Conservation (phyloP, 2,113 vertebrate species). For the Spilogale gracilis region DNA sequence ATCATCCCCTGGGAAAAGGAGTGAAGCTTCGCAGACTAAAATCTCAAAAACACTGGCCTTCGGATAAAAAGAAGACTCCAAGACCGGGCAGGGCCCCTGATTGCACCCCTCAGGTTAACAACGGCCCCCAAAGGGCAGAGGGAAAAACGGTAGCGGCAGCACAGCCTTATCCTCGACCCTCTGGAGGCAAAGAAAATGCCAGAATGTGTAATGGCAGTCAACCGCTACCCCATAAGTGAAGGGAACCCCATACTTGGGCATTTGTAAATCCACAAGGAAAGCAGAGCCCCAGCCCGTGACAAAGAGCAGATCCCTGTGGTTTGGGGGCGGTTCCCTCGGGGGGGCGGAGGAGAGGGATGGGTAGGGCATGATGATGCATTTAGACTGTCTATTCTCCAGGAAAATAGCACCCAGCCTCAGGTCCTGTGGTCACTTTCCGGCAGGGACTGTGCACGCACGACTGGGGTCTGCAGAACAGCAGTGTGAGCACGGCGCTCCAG, state of each 20-base stretch:
- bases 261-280: not conserved
- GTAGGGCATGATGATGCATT: rapidly evolving
- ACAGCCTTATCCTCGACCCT: not conserved
- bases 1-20: not conserved
- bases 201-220: not conserved
- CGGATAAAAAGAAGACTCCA: rapidly evolving
- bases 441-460: rapidly evolving
- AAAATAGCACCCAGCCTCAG: rapidly evolving
- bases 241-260: rapidly evolving
- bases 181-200: not conserved
- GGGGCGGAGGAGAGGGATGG: not conserved
- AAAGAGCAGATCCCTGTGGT: too few species aligned
- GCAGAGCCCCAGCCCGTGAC: too few species aligned
- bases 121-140: not conserved
- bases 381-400: not conserved
- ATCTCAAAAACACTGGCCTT: not conserved
- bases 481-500: rapidly evolving
- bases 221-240: rapidly evolving
- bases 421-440: rapidly evolving
- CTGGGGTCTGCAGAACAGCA: rapidly evolving
- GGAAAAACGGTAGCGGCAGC: not conserved
- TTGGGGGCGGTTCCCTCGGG: rapidly evolving
- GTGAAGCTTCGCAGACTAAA: rapidly evolving
- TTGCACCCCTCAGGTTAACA: rapidly evolving
- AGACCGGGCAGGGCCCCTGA: rapidly evolving